phyloP scores from a whole-genome alignment of 2,888 invertebrate genomes.

The Aethes cnicana region DNA sequence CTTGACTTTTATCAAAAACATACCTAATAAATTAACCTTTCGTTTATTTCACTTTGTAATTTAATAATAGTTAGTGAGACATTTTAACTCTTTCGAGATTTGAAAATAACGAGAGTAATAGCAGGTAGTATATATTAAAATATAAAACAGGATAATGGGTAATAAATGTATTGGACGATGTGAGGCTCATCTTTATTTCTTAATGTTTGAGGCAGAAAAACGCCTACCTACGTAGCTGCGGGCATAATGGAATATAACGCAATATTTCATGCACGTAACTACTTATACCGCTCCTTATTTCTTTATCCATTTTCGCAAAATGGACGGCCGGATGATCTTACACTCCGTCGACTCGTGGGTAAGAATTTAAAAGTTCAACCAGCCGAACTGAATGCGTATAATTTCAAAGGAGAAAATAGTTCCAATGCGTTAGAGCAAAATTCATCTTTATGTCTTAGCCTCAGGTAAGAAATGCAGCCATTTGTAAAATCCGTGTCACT shows the following conservation, averaged over 20 bases:
- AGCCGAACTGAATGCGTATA: background rate
- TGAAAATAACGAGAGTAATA: too few relatives aligned
- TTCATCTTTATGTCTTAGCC: slow-evolving; percentile 4
- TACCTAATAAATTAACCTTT: too few relatives aligned
- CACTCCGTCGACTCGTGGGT: slow-evolving; percentile 12
- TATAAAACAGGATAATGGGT: too few relatives aligned
- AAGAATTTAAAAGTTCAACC: slow-evolving; percentile 19
- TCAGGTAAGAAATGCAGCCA: background rate
- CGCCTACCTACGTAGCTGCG: background rate
- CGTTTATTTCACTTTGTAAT: too few relatives aligned
- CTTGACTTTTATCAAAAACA: too few relatives aligned
- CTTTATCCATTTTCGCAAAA: slow-evolving; percentile 18
- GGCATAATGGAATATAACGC: slow-evolving; percentile 4
- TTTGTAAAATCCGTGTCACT: slow-evolving; percentile 11
- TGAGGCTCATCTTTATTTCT: background rate
- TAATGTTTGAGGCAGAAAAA: background rate
- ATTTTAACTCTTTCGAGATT: too few relatives aligned
- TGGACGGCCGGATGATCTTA: slow-evolving; percentile 23
- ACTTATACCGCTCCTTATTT: slow-evolving; percentile 14
- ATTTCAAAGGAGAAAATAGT: slow-evolving; percentile 9
- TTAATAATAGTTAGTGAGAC: too few relatives aligned
- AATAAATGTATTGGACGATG: background rate
- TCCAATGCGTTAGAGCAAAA: too few relatives aligned
- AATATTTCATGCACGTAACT: slow-evolving; percentile 17
- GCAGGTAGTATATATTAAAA: too few relatives aligned